Conservation (phyloP, 2,888 invertebrate genomes). For the Erebia ligea region DNA sequence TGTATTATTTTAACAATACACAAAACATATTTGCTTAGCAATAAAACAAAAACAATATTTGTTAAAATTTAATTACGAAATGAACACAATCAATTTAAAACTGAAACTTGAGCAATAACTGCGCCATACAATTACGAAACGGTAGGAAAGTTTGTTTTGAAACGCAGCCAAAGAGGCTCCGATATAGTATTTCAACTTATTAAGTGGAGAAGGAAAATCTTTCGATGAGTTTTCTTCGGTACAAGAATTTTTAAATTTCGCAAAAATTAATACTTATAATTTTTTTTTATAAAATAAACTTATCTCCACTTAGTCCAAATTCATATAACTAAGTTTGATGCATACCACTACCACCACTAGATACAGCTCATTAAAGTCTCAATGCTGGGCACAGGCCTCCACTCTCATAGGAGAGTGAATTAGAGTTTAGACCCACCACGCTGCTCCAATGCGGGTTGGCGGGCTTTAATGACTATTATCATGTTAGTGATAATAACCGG, state of each 20-base stretch:
- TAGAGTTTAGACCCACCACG: too few species aligned
- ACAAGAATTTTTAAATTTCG: neutral
- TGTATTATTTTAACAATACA: too few species aligned
- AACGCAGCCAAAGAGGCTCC: slow-evolving; percentile 20
- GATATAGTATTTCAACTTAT: slow-evolving; percentile 13
- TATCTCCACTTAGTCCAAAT: neutral
- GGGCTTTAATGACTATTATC: too few species aligned
- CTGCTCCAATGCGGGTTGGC: too few species aligned
- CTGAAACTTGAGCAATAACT: slow-evolving; percentile 21
- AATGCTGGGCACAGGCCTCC: too few species aligned
- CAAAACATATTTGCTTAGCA: neutral
- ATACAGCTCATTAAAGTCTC: too few species aligned
- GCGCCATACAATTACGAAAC: slow-evolving; percentile 22
- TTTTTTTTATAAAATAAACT: neutral
- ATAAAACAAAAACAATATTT: neutral
- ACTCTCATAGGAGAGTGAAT: too few species aligned
- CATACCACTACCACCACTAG: too few species aligned
- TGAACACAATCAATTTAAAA: slow-evolving; percentile 19
- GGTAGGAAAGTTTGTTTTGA: slow-evolving; percentile 28
- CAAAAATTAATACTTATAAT: too few species aligned
- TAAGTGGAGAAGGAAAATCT: slow-evolving; percentile 17
- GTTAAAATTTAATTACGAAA: neutral
- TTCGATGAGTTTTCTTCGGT: slow-evolving; percentile 1
- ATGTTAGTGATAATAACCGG: too few species aligned
- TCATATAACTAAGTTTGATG: neutral